A percentile compares a stretch with the other conserved stretches of the same genome.
These are phyloP conservation scores for Drosophila pegasa DNA, from an alignment of 2,888 invertebrate species.

Conservation along the genomic window DNA sequence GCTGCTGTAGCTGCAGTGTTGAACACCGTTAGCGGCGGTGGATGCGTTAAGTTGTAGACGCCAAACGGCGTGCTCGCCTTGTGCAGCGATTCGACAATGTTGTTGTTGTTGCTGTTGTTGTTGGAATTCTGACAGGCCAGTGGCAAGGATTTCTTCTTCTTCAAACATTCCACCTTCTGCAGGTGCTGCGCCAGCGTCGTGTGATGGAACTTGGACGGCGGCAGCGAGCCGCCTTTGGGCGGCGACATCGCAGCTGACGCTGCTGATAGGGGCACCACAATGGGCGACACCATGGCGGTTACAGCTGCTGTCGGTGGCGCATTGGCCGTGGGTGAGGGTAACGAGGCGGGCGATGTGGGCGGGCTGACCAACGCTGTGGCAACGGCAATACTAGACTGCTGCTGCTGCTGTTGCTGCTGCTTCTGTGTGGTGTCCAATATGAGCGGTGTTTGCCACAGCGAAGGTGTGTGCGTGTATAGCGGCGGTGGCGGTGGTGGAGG, in stretches of 20 bases:
- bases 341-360: constrained; percentile 76
- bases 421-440: constrained; percentile 74
- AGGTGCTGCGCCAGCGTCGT: constrained; percentile 83
- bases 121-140: constrained; percentile 54
- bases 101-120: constrained; percentile 43
- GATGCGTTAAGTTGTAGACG: constrained; percentile 56
- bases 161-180: constrained; percentile 82
- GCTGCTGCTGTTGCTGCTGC: constrained; percentile 48
- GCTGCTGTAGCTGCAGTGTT: constrained; percentile 30
- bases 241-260: constrained; percentile 51
- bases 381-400: constrained; percentile 30
- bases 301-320: constrained; percentile 63
- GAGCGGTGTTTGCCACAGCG: constrained; percentile 82
- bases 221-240: constrained; percentile 71
- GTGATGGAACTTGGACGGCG: constrained; percentile 84
- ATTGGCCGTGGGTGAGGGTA: constrained; percentile 63
- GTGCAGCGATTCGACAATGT: constrained; percentile 35
- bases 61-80: constrained; percentile 34
- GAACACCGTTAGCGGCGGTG: constrained; percentile 73
- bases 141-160: constrained; percentile 77
- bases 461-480: constrained; percentile 76
- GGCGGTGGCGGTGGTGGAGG: constrained; percentile 67
- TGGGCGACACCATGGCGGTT: constrained; percentile 72
- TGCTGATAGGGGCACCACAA: constrained; percentile 66
- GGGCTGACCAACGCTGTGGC: constrained; percentile 65